Evolutionary conservation across 1,140 invertebrate genomes (phyloP).

Genomic region (Contarinia nasturtii): DNA sequence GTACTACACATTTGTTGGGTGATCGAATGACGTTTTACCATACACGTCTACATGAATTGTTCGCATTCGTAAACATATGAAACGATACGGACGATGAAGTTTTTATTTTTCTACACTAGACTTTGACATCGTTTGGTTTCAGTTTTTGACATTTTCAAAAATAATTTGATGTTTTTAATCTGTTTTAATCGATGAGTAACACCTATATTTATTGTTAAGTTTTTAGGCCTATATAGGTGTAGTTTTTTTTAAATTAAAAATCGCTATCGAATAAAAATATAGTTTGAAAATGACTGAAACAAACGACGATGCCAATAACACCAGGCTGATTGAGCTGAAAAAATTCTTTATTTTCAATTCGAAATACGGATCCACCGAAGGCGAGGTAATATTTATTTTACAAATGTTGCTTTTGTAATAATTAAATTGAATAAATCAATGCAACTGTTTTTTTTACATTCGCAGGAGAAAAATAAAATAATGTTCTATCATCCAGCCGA

Average conservation of each 20-base stretch:
- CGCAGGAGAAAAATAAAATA: conserved; percentile 84
- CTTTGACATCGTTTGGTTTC: no score
- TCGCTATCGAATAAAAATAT: not conserved
- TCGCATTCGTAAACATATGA: no score
- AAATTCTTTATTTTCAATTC: not conserved
- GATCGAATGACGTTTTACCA: no score
- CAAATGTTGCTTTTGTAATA: no score
- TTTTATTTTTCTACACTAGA: no score
- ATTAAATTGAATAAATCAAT: no score
- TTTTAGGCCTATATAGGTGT: not conserved
- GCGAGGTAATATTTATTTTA: not conserved
- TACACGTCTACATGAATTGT: no score
- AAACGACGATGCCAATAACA: not conserved
- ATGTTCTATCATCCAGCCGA: conserved; percentile 69
- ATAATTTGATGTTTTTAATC: not conserved
- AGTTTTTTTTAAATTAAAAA: not conserved
- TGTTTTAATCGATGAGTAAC: not conserved
- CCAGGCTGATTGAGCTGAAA: not conserved
- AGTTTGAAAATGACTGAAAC: not conserved
- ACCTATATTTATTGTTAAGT: not conserved
- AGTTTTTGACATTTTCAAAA: no score
- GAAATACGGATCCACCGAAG: not conserved
- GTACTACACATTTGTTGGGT: no score
- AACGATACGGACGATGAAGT: no score
- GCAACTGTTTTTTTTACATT: no score